These are phyloP conservation scores for Nasonia longicornis DNA, from an alignment of 1,140 invertebrate species.

Conservation along the genomic window DNA sequence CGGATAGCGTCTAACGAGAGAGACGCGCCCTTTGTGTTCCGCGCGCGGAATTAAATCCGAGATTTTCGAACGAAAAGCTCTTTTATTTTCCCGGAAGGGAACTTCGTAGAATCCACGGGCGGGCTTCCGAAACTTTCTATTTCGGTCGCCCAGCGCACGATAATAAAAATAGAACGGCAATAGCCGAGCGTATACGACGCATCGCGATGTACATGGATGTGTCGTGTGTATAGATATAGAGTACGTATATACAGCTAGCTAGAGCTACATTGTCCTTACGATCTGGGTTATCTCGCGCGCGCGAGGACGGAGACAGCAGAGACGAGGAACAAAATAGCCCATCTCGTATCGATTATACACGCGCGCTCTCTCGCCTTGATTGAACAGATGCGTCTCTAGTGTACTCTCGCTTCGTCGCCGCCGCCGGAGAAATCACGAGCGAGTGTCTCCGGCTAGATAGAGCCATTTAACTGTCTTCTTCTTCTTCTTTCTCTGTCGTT, in stretches of 20 bases:
- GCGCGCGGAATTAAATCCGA: neutral
- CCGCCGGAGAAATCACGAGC: neutral
- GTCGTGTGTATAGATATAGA: conserved; percentile 41
- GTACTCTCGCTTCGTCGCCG: neutral
- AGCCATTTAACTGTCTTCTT: too few species aligned
- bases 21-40: neutral
- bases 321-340: conserved; percentile 20
- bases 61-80: neutral
- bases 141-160: neutral
- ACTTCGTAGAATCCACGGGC: neutral
- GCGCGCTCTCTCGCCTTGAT: conserved; percentile 29
- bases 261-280: neutral
- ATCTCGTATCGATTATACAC: conserved; percentile 38
- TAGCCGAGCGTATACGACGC: neutral
- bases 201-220: too few species aligned
- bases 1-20: neutral
- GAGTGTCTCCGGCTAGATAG: too few species aligned
- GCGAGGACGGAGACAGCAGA: conserved; percentile 38
- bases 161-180: conserved; percentile 23
- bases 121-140: neutral
- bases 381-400: neutral
- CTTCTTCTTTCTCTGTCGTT: too few species aligned
- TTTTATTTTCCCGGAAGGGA: too few species aligned
- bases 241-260: conserved; percentile 44
- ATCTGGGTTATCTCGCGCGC: conserved; percentile 52